Conservation (phyloP, 2,797 vertebrate genomes). For the Sternarchorhynchus goeldii region DNA sequence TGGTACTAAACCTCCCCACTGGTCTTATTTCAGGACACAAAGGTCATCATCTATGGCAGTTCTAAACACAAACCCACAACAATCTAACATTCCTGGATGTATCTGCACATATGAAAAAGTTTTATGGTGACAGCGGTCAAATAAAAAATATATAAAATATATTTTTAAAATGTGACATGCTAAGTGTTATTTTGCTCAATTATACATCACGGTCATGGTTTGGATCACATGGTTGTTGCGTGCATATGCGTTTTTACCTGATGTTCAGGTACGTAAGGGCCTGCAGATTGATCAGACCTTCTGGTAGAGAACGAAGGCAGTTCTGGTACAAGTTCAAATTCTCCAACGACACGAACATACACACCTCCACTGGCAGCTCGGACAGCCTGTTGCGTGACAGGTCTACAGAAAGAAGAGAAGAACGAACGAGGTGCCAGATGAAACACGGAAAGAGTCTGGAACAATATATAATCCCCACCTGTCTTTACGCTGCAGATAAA, state of each 20-base stretch:
- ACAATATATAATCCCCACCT: conserved; percentile 14
- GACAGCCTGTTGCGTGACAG: conserved; percentile 91
- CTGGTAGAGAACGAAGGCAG: conserved; percentile 91
- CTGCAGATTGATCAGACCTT: conserved; percentile 88
- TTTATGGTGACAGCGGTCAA: no score
- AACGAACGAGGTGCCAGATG: not conserved
- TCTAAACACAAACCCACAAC: no score
- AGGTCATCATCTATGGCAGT: no score
- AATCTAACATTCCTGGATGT: no score
- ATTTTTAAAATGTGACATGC: no score
- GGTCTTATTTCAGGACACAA: no score
- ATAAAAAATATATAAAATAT: no score
- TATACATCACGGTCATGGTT: no score
- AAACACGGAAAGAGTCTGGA: conserved; percentile 16
- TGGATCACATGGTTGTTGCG: not conserved
- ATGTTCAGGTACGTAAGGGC: conserved; percentile 93
- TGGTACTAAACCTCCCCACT: no score
- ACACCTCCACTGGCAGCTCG: conserved; percentile 89
- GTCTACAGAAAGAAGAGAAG: conserved; percentile 70
- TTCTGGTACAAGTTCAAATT: conserved; percentile 96
- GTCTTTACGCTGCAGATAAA: conserved; percentile 7
- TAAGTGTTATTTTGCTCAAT: no score
- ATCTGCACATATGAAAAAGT: no score
- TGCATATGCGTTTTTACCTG: conserved; percentile 77
- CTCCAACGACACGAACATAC: conserved; percentile 92